phyloP scores from a whole-genome alignment of 2,113 vertebrate genomes.

The Tragelaphus imberbis region DNA sequence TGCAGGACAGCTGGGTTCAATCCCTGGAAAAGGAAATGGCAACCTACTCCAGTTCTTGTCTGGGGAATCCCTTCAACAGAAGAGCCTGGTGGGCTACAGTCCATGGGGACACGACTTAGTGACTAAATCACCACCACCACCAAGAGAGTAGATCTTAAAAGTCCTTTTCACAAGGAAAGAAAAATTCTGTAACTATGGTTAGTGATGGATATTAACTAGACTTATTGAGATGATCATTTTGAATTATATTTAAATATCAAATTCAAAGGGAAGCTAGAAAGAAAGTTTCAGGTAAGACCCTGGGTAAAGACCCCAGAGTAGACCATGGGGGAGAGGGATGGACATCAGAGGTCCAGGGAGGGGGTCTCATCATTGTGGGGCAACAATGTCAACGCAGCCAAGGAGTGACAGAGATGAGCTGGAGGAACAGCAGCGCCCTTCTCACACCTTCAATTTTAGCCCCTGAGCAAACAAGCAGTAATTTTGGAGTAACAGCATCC shows the following conservation, averaged over 20 bases:
- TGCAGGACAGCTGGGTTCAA: background rate
- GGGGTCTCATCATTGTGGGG: rapidly evolving
- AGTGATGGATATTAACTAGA: background rate
- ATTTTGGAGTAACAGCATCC: background rate
- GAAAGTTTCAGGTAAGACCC: background rate
- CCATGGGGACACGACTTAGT: background rate
- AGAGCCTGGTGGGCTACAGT: background rate
- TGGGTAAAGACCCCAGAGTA: background rate
- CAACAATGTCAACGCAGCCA: background rate
- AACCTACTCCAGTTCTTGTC: background rate
- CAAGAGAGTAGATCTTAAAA: background rate
- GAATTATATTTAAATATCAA: background rate
- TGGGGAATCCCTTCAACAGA: background rate
- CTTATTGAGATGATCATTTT: background rate
- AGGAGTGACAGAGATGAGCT: background rate
- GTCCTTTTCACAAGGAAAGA: background rate
- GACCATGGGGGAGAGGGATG: background rate
- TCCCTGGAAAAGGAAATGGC: background rate
- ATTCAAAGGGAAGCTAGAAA: background rate
- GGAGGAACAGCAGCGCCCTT: background rate
- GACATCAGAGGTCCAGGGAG: background rate
- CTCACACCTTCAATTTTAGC: background rate
- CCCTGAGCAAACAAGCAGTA: background rate
- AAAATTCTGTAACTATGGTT: background rate
- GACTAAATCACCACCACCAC: background rate